phyloP scores from a whole-genome alignment of 2,888 invertebrate genomes.

The Caenorhabditis sp. region DNA sequence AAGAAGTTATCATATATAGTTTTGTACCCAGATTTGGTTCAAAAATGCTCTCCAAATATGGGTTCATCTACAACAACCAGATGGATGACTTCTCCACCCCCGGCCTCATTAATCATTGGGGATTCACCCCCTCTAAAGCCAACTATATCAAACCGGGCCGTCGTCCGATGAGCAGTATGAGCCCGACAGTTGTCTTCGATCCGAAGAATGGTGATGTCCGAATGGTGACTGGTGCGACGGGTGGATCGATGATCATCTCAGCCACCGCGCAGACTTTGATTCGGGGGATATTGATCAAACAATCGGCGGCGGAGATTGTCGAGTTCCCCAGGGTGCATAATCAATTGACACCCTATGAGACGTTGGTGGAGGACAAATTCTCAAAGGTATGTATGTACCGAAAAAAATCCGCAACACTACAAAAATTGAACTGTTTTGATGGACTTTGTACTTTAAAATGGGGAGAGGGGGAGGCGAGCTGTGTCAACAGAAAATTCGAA shows the following conservation, averaged over 20 bases:
- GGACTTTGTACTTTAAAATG: too few relatives aligned
- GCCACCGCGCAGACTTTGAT: conserved; percentile 77
- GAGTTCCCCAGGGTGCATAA: conserved; percentile 64
- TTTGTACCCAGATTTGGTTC: conserved; percentile 52
- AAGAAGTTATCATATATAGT: not conserved
- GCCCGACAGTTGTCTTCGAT: conserved; percentile 79
- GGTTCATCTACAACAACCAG: conserved; percentile 48
- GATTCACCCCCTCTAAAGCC: conserved; percentile 76
- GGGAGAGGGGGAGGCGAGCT: too few relatives aligned
- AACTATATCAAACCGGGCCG: conserved; percentile 85
- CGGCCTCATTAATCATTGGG: conserved; percentile 63
- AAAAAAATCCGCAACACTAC: not conserved
- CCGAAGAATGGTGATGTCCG: conserved; percentile 50
- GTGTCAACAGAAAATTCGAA: too few relatives aligned
- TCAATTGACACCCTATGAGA: conserved; percentile 76
- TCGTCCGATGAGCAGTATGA: conserved; percentile 88
- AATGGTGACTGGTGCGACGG: conserved; percentile 84
- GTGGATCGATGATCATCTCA: conserved; percentile 88
- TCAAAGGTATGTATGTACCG: conserved; percentile 10
- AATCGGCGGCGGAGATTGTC: conserved; percentile 73
- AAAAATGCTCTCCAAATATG: conserved; percentile 50
- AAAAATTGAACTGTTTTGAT: too few relatives aligned
- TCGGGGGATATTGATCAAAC: conserved; percentile 80
- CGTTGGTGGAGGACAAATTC: conserved; percentile 76
- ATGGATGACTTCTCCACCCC: conserved; percentile 75